Evolutionary conservation across 2,797 vertebrate species (phyloP).

Genomic region (Fistularia commersonii): DNA sequence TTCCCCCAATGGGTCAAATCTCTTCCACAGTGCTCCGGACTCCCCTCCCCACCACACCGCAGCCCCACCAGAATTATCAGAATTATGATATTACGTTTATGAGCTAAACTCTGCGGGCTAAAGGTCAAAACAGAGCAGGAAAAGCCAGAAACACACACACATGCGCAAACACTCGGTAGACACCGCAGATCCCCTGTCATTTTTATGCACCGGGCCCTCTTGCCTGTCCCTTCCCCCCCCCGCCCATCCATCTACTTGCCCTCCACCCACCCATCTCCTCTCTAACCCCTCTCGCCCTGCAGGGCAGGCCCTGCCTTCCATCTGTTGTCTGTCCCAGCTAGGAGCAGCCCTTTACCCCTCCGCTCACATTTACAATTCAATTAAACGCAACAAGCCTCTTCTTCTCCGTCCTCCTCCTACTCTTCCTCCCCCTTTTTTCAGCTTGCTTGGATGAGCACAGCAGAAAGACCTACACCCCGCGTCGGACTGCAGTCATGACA

Average conservation of each 20-base stretch:
- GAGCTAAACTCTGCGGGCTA: no score
- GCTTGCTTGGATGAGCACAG: slow-evolving; percentile 62
- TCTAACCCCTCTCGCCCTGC: slow-evolving; percentile 67
- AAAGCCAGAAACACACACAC: slow-evolving; percentile 30
- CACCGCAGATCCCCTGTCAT: slow-evolving; percentile 65
- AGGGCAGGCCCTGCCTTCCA: slow-evolving; percentile 77
- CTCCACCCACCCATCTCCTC: slow-evolving; percentile 59
- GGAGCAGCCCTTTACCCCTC: slow-evolving; percentile 65
- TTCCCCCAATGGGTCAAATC: no score
- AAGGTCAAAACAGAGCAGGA: slow-evolving; percentile 31
- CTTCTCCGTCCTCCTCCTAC: slow-evolving; percentile 46
- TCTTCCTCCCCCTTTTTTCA: slow-evolving; percentile 17
- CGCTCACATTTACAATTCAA: slow-evolving; percentile 82
- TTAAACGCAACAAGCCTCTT: slow-evolving; percentile 76
- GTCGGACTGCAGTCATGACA: slow-evolving; percentile 62
- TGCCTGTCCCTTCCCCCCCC: slow-evolving; percentile 50
- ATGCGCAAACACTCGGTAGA: slow-evolving; percentile 47
- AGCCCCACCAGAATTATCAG: no score
- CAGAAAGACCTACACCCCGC: slow-evolving; percentile 60
- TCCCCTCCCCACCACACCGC: no score
- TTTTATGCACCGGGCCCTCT: slow-evolving; percentile 64
- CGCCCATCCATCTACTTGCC: slow-evolving; percentile 55
- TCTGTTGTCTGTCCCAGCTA: slow-evolving; percentile 78
- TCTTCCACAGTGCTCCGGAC: no score
- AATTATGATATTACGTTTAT: no score